phyloP scores from a whole-genome alignment of 2,113 vertebrate genomes.

The Labeo rohita region DNA sequence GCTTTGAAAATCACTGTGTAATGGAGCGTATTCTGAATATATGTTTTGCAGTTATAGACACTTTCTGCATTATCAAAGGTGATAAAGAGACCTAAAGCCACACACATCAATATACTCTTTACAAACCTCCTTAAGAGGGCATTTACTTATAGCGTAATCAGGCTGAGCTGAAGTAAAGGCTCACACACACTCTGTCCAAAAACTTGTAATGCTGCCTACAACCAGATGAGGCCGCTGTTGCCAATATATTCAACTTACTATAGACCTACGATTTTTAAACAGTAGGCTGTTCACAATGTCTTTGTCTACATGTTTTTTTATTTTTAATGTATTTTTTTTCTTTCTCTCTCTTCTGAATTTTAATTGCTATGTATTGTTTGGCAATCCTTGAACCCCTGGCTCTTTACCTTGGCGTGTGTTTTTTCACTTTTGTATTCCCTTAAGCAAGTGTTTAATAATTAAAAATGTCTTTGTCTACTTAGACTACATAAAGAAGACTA shows the following conservation, averaged over 20 bases:
- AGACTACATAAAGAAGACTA: not conserved
- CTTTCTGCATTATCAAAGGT: not conserved
- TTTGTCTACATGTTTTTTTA: not conserved
- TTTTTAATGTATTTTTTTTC: too few species aligned
- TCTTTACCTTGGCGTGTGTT: too few species aligned
- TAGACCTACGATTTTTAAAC: not conserved
- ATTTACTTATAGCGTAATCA: not conserved
- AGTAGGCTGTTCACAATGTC: not conserved
- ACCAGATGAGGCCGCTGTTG: not conserved
- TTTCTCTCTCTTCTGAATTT: too few species aligned
- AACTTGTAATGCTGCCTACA: not conserved
- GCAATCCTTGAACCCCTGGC: too few species aligned
- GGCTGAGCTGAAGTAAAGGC: not conserved
- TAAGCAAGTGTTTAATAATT: too few species aligned
- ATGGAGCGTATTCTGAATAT: not conserved
- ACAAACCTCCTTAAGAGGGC: not conserved
- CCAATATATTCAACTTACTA: not conserved
- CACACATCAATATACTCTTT: not conserved
- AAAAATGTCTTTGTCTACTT: not conserved
- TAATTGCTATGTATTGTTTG: too few species aligned
- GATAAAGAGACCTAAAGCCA: not conserved
- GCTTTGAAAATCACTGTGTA: conserved; percentile 12
- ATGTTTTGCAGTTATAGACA: not conserved
- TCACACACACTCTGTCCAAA: not conserved
- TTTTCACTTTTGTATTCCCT: too few species aligned